Conservation (phyloP, 1,140 invertebrate species). For the Rhopalosiphum maidis region DNA sequence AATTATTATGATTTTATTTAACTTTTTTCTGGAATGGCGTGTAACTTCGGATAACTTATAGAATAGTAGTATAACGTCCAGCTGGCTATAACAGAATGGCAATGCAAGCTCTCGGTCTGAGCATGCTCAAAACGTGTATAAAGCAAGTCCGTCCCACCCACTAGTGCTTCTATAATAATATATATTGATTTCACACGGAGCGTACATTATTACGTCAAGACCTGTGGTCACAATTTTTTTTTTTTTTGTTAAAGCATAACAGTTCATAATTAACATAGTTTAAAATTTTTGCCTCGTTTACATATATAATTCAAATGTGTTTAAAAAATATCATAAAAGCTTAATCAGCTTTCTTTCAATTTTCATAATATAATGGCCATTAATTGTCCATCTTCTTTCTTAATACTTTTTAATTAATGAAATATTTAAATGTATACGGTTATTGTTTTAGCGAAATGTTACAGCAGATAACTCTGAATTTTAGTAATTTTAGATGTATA, state of each 20-base stretch:
- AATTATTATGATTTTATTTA: background rate
- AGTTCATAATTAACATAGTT: background rate
- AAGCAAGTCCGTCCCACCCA: background rate
- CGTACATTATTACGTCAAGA: conserved; percentile 6
- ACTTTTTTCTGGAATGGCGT: background rate
- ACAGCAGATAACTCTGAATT: background rate
- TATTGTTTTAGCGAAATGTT: background rate
- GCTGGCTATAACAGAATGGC: conserved; percentile 21
- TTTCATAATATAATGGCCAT: background rate
- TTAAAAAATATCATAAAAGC: background rate
- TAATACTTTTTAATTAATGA: background rate
- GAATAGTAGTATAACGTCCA: background rate
- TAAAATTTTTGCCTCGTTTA: background rate
- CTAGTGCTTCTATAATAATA: background rate
- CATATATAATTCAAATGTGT: background rate
- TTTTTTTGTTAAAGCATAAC: background rate
- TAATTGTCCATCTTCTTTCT: background rate
- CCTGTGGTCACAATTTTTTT: background rate
- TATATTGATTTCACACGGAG: conserved; percentile 34
- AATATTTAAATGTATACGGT: background rate
- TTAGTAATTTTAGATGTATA: background rate
- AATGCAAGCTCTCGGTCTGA: conserved; percentile 21
- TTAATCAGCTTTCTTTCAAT: background rate
- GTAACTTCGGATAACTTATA: background rate
- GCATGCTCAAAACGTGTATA: conserved; percentile 51